phyloP scores from a whole-genome alignment of 2,113 vertebrate genomes.

The Centropus unirufus region DNA sequence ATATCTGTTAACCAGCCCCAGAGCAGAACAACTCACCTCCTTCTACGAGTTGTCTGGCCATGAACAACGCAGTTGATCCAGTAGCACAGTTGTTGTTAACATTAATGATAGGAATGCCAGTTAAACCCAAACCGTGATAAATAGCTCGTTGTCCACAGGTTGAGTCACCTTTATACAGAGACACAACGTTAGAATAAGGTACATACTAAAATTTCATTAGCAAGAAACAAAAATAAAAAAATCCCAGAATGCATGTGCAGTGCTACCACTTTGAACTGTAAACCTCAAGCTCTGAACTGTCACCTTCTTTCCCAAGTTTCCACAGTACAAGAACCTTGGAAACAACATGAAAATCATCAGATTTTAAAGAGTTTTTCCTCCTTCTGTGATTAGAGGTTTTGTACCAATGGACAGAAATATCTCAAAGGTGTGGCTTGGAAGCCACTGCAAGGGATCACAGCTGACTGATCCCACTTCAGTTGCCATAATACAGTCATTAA shows the following conservation, averaged over 20 bases:
- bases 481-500: neutral
- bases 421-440: neutral
- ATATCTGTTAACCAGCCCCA: neutral
- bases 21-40: slow-evolving; percentile 83
- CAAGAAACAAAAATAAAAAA: neutral
- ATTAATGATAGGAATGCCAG: slow-evolving; percentile 95
- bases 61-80: slow-evolving; percentile 92
- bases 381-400: neutral
- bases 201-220: neutral
- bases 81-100: slow-evolving; percentile 98
- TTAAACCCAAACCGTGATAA: slow-evolving; percentile 92
- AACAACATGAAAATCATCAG: neutral
- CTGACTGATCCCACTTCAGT: neutral
- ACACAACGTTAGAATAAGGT: neutral
- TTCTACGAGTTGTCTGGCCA: slow-evolving; percentile 87
- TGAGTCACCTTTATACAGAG: slow-evolving; percentile 84
- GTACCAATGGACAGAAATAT: neutral
- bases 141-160: slow-evolving; percentile 92
- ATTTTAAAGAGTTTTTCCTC: neutral
- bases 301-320: neutral
- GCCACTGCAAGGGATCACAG: neutral
- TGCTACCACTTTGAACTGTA: neutral
- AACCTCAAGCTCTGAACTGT: neutral
- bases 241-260: neutral
- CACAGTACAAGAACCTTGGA: neutral